phyloP scores from a whole-genome alignment of 2,888 invertebrate genomes.

The Protodeltote pygarga region DNA sequence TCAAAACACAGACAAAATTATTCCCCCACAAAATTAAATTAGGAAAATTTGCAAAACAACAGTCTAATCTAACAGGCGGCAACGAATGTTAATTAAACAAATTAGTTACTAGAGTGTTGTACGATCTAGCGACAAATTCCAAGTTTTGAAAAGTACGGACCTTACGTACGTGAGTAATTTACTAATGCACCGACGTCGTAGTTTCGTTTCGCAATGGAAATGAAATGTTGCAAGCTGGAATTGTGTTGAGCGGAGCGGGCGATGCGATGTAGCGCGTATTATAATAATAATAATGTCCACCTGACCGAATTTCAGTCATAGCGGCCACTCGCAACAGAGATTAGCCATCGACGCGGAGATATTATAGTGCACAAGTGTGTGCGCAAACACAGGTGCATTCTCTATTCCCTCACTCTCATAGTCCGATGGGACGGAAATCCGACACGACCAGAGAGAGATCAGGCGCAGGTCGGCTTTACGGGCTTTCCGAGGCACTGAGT shows the following conservation, averaged over 20 bases:
- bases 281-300: too few species aligned
- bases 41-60: conserved; percentile 44
- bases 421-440: too few species aligned
- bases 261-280: not conserved
- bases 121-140: conserved; percentile 80
- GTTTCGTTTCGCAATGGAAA: conserved; percentile 66
- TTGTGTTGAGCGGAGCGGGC: conserved; percentile 1
- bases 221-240: conserved; percentile 55
- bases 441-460: too few species aligned
- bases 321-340: conserved; percentile 20
- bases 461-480: too few species aligned
- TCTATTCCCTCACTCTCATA: too few species aligned
- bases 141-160: conserved; percentile 76
- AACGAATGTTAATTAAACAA: conserved; percentile 75
- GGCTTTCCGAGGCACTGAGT: too few species aligned
- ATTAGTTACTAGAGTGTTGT: conserved; percentile 74
- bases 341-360: too few species aligned
- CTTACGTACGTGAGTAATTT: conserved; percentile 83
- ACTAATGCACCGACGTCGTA: conserved; percentile 80
- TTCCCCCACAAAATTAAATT: conserved; percentile 34
- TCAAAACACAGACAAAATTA: conserved; percentile 24
- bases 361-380: too few species aligned
- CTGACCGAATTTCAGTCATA: too few species aligned
- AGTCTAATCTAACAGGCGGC: conserved; percentile 31
- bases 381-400: too few species aligned